A percentile compares a stretch with the other conserved stretches of the same genome.
These are phyloP conservation scores for Pogonomyrmex californicus DNA, from an alignment of 1,140 invertebrate species.

Conservation along the genomic window DNA sequence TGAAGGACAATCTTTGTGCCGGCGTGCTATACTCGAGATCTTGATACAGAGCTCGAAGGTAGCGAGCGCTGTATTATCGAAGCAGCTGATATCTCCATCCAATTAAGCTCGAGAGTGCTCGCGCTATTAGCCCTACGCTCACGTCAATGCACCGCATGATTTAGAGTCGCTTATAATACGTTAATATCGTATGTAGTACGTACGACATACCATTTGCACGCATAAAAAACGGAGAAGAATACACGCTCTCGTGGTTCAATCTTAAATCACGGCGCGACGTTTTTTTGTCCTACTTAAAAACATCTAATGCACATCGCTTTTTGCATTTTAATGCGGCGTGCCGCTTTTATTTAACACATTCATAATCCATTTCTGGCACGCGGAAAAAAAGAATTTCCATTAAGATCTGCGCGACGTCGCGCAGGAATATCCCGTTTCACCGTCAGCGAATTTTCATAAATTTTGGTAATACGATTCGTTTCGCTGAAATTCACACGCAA, in stretches of 20 bases:
- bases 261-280: neutral
- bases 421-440: neutral
- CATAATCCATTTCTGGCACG: slow-evolving; percentile 11
- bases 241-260: slow-evolving; percentile 26
- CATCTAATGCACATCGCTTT: slow-evolving; percentile 12
- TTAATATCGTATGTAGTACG: slow-evolving; percentile 46
- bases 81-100: slow-evolving; percentile 54
- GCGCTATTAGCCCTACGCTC: slow-evolving; percentile 53
- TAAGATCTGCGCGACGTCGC: slow-evolving; percentile 7
- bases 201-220: slow-evolving; percentile 5
- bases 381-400: slow-evolving; percentile 14
- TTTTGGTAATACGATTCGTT: slow-evolving; percentile 26
- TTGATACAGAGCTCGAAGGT: slow-evolving; percentile 26
- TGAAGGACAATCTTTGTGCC: slow-evolving; percentile 18
- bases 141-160: slow-evolving; percentile 21
- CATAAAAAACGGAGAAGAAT: slow-evolving; percentile 39
- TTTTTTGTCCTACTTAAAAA: slow-evolving; percentile 43
- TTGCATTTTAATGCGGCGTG: slow-evolving; percentile 12
- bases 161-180: slow-evolving; percentile 50
- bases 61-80: slow-evolving; percentile 44
- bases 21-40: neutral
- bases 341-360: slow-evolving; percentile 25
- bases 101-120: slow-evolving; percentile 59
- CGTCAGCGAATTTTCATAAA: slow-evolving; percentile 17
- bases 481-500: slow-evolving; percentile 6